Percentiles rank a stretch among this genome's conserved stretches.
These are phyloP conservation scores for Macrotis lagotis DNA, from an alignment of 2,113 vertebrate genomes.

Conservation along the genomic window DNA sequence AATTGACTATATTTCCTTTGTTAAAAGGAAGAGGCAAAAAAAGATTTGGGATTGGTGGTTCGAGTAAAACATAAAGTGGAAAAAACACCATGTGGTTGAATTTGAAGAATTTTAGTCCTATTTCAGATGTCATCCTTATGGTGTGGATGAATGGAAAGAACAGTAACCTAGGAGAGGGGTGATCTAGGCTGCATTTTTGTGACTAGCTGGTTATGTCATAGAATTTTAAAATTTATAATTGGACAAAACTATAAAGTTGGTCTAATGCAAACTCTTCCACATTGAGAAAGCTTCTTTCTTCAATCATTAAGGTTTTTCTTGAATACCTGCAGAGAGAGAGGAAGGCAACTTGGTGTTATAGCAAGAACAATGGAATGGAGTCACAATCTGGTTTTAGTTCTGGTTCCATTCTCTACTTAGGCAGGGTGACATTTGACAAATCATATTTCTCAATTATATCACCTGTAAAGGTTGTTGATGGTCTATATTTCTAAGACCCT, in stretches of 20 bases:
- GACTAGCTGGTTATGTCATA: slow-evolving; percentile 8
- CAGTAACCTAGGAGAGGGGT: background rate
- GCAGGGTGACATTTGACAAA: background rate
- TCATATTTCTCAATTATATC: background rate
- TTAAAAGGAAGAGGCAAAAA: background rate
- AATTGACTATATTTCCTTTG: background rate
- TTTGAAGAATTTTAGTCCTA: background rate
- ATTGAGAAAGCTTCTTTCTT: background rate
- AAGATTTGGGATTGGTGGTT: background rate
- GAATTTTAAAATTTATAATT: slow-evolving; percentile 32
- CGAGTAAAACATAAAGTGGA: background rate
- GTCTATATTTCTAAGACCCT: background rate
- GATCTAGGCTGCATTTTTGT: background rate
- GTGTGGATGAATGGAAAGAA: background rate
- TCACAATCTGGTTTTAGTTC: background rate
- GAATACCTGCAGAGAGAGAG: background rate
- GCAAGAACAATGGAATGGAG: background rate
- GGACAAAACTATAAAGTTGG: background rate
- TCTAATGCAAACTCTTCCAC: background rate
- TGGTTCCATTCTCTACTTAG: background rate
- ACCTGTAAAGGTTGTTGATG: background rate
- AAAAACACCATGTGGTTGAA: background rate
- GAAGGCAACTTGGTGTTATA: background rate
- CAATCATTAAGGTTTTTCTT: background rate
- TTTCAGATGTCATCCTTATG: background rate